Conservation (phyloP, 64 coral and sea anemone genomes). For the Catalaphyllia jardinei region DNA sequence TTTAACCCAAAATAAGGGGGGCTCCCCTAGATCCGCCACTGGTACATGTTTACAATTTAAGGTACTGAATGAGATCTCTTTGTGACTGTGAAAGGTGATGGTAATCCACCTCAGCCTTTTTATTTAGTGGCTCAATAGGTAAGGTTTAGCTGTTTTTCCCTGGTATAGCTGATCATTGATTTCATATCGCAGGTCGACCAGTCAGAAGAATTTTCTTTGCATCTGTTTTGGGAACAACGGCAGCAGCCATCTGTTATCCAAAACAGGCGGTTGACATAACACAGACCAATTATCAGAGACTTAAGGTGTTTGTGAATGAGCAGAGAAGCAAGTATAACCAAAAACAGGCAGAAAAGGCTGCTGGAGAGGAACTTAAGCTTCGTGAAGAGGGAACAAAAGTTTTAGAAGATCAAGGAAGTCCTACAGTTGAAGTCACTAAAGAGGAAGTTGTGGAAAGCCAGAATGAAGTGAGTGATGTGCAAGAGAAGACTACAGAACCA, state of each 20-base stretch:
- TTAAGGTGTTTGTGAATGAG: constrained; percentile 51
- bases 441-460: neutral
- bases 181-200: constrained; percentile 58
- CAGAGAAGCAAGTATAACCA: constrained; percentile 40
- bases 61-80: too few species aligned
- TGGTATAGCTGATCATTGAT: neutral
- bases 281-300: constrained; percentile 52
- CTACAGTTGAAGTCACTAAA: neutral
- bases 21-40: too few species aligned
- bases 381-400: constrained; percentile 9
- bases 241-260: constrained; percentile 78
- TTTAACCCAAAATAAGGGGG: too few species aligned
- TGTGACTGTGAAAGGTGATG: too few species aligned
- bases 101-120: too few species aligned
- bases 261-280: constrained; percentile 69
- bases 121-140: neutral
- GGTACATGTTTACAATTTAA: too few species aligned
- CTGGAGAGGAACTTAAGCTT: constrained; percentile 20
- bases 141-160: neutral
- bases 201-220: constrained; percentile 86
- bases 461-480: too few species aligned
- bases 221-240: constrained; percentile 69
- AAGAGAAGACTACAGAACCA: neutral
- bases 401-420: neutral
- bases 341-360: constrained; percentile 13